phyloP scores from a whole-genome alignment of 2,113 vertebrate genomes.

The Cygnus buccinator region DNA sequence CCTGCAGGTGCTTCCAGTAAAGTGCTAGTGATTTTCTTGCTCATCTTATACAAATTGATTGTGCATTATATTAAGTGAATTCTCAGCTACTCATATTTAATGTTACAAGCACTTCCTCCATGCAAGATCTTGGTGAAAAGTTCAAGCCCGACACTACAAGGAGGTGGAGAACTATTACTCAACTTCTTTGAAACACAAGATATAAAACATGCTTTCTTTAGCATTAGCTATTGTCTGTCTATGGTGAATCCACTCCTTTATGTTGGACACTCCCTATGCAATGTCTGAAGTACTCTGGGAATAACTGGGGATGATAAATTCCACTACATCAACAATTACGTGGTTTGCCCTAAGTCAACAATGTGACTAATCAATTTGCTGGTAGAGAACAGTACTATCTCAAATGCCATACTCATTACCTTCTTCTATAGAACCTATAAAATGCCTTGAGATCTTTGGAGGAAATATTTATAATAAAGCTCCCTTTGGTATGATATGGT shows the following conservation, averaged over 20 bases:
- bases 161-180: neutral
- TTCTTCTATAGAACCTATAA: neutral
- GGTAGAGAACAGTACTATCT: neutral
- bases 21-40: neutral
- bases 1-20: neutral
- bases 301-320: neutral
- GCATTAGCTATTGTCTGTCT: neutral
- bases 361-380: neutral
- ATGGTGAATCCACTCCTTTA: neutral
- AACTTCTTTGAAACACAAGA: neutral
- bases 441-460: neutral
- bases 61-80: neutral
- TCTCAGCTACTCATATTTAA: neutral
- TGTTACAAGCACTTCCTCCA: neutral
- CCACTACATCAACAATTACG: rapidly evolving
- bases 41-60: neutral
- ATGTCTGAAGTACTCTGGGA: neutral
- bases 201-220: neutral
- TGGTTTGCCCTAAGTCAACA: neutral
- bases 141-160: neutral
- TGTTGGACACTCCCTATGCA: neutral
- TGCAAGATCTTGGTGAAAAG: neutral
- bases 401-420: neutral
- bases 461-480: neutral
- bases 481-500: neutral